Conservation (phyloP, 2,888 invertebrate species). For the Actias luna region DNA sequence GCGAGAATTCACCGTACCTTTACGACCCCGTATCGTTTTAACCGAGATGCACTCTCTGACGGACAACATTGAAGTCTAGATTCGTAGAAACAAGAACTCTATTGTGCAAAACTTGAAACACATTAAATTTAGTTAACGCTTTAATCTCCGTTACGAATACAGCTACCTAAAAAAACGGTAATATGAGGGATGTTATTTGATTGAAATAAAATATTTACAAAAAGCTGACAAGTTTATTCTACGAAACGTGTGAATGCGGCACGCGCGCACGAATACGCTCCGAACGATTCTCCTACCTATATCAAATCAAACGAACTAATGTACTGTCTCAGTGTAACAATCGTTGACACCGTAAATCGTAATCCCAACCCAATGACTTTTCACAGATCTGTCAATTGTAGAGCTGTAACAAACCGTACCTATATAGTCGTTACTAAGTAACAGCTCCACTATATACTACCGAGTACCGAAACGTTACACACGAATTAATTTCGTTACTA, state of each 20-base stretch:
- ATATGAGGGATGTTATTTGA: constrained; percentile 36
- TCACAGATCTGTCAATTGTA: no score
- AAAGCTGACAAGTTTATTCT: neutral
- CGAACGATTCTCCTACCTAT: no score
- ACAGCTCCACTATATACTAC: no score
- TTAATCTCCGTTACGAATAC: neutral
- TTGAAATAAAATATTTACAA: constrained; percentile 38
- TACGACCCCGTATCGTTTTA: constrained; percentile 43
- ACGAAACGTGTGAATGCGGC: neutral
- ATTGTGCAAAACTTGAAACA: constrained; percentile 14
- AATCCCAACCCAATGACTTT: no score
- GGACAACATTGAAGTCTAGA: constrained; percentile 48
- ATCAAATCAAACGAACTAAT: no score
- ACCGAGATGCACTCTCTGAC: constrained; percentile 60
- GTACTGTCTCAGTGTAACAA: no score
- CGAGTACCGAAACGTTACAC: no score
- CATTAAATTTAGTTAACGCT: constrained; percentile 18
- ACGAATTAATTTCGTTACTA: no score
- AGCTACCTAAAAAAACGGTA: constrained; percentile 16
- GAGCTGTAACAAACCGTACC: no score
- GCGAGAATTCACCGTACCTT: constrained; percentile 44
- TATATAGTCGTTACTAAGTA: no score
- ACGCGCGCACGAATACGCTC: neutral
- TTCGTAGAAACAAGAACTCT: constrained; percentile 29
- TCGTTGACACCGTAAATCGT: no score